Evolutionary conservation across 92 coral and sea anemone genomes (phyloP), one percentile per base, ranked within the genome.

Genomic region (Porites evermanni): DNA sequence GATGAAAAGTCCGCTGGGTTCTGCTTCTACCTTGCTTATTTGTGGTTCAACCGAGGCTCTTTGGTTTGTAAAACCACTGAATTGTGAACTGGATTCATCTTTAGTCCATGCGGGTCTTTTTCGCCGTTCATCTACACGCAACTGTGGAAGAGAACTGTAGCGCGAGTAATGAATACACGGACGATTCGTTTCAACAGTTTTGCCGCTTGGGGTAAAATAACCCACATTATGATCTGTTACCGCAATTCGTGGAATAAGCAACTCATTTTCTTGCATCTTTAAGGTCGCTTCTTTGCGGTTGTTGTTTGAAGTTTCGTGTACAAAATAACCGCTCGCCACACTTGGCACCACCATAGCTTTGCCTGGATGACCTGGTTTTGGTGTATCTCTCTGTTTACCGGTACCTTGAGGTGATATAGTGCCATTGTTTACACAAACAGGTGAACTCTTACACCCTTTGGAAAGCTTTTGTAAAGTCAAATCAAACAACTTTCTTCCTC

Each of bases 271-370:
- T 12, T 53, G 26, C 3, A 32, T 64, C 69, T 63, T 78, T 29
- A 71, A 64, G 38, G 13, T 65, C 13, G 47, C 11, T 70, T 53
- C 85, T 17, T 52, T 80, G 17, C 50, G 23, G 16, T 17, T 6
- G 69, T 6, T 24, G 60, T 65, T 51, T 12, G 64, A 53, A 10
- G 26, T 23, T 20, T 80, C 23, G 85, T 56, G 24, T 0, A 80
- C 75, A 18, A 80, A 80, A 29, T 80, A 80, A 9, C 85, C 85
- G 23, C 85, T 68, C 4, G 76, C 85, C 23, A 80, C 76, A 21
- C 85, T 80, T 14, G 76, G 64, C 7, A 52, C 76, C 12, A 80
- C 14, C 85, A 17, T 67, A 1, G 67, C 51, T 56, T 67, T 80
- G 18, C 13, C 17, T 5, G 20, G 53, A 80, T 54, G 44, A 52